phyloP scores from a whole-genome alignment of 2,113 vertebrate species.

The Pituophis catenifer region DNA sequence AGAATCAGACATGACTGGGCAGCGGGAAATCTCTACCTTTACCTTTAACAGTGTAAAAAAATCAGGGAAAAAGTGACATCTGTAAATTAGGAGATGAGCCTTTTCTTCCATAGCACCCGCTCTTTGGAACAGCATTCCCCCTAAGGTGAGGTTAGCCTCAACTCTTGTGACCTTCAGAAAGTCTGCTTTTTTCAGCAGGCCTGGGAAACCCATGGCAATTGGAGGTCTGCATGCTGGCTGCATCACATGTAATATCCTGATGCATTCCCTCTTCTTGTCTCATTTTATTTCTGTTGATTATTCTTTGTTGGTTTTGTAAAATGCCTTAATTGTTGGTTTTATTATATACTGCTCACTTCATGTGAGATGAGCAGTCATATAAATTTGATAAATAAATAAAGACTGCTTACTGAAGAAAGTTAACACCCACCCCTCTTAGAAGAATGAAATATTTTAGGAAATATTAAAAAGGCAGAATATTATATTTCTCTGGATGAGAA shows the following conservation, averaged over 20 bases:
- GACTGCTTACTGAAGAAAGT: not conserved
- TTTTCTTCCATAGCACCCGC: not conserved
- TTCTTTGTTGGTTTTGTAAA: not conserved
- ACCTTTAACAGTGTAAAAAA: not conserved
- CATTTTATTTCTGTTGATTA: not conserved
- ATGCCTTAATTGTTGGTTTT: not conserved
- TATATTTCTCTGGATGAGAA: no score
- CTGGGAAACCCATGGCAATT: not conserved
- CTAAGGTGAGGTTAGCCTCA: not conserved
- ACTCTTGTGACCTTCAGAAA: not conserved
- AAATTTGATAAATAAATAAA: not conserved
- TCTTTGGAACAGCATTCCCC: not conserved
- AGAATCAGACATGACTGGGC: not conserved
- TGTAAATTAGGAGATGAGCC: not conserved
- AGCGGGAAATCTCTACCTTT: not conserved
- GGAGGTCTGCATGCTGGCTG: not conserved
- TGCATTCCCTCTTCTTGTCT: not conserved
- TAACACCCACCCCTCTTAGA: no score
- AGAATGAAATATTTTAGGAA: no score
- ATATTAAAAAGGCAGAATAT: no score
- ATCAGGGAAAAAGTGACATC: not conserved
- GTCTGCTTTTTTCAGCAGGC: not conserved
- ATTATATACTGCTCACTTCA: not conserved
- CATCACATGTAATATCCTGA: not conserved
- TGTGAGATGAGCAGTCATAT: not conserved